These are phyloP conservation scores for Macquaria australasica DNA, from an alignment of 2,113 vertebrate genomes.

Conservation along the genomic window DNA sequence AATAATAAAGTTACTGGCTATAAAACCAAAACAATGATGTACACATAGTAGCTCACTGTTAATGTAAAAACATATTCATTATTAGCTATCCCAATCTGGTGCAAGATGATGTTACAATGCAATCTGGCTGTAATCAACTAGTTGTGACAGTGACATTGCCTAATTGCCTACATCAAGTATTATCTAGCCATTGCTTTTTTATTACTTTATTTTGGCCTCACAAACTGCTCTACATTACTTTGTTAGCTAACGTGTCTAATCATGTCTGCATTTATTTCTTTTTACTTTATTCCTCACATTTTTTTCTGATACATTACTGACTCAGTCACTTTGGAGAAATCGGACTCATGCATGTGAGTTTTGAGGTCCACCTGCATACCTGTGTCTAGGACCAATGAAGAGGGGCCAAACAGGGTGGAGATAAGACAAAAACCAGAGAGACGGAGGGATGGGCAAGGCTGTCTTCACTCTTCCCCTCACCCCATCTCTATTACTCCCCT, in stretches of 20 bases:
- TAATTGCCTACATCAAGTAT: too few species aligned
- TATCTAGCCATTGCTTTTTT: too few species aligned
- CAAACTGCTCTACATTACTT: too few species aligned
- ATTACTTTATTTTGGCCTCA: too few species aligned
- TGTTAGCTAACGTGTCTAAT: not conserved
- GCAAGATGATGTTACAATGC: too few species aligned
- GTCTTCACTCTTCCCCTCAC: constrained; percentile 37
- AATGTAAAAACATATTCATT: too few species aligned
- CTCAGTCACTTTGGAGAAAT: not conserved
- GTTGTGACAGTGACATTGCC: too few species aligned
- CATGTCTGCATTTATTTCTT: not conserved
- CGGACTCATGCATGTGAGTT: not conserved
- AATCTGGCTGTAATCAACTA: too few species aligned
- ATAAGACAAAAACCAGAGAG: constrained; percentile 39
- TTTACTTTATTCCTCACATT: not conserved
- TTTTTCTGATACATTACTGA: not conserved
- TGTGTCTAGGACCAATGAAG: not conserved
- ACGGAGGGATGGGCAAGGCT: not conserved
- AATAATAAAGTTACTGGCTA: not conserved
- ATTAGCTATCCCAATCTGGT: too few species aligned
- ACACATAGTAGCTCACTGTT: too few species aligned
- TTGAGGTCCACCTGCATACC: not conserved
- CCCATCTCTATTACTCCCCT: constrained; percentile 21
- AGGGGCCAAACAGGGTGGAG: constrained; percentile 1
- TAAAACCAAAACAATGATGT: not conserved